Evolutionary conservation across 2,888 invertebrate species (phyloP).

Genomic region (Periphyllus acericola): DNA sequence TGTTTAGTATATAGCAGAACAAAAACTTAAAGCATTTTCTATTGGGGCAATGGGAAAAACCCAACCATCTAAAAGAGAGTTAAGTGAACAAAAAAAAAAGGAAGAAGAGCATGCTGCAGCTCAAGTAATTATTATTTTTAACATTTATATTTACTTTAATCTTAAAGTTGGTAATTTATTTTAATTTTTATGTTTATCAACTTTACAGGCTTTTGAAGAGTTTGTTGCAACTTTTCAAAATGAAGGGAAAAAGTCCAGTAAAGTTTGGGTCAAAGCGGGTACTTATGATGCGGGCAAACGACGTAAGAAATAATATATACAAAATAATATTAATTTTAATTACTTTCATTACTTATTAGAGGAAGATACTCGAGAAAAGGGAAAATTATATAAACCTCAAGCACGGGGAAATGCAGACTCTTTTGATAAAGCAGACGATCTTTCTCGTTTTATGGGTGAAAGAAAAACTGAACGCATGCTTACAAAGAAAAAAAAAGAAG

Average conservation of each 20-base stretch:
- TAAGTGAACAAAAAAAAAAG: conserved; percentile 86
- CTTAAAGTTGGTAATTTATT: neutral
- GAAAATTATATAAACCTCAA: conserved; percentile 91
- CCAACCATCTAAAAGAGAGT: conserved; percentile 81
- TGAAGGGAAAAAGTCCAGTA: conserved; percentile 77
- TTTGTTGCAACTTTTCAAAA: conserved; percentile 98
- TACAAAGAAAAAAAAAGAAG: conserved; percentile 77
- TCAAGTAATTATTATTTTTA: conserved; percentile 73
- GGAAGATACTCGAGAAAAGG: conserved; percentile 89
- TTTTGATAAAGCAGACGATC: conserved; percentile 76
- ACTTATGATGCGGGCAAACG: conserved; percentile 95
- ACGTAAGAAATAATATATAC: conserved; percentile 72
- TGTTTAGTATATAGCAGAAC: conserved; percentile 72
- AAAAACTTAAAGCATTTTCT: conserved; percentile 80
- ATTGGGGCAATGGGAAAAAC: conserved; percentile 80
- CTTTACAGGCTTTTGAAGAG: conserved; percentile 86
- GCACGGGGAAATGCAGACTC: conserved; percentile 75
- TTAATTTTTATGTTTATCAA: neutral
- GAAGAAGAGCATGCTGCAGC: conserved; percentile 92
- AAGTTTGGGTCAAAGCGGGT: conserved; percentile 98
- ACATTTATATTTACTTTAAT: neutral
- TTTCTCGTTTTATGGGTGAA: conserved; percentile 75
- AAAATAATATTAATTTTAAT: conserved; percentile 33
- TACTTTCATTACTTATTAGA: conserved; percentile 69
- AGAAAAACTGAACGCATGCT: conserved; percentile 72